Base-by-base conservation (phyloP, 2,888 invertebrate species). In the Argyresthia goedartella region DNA sequence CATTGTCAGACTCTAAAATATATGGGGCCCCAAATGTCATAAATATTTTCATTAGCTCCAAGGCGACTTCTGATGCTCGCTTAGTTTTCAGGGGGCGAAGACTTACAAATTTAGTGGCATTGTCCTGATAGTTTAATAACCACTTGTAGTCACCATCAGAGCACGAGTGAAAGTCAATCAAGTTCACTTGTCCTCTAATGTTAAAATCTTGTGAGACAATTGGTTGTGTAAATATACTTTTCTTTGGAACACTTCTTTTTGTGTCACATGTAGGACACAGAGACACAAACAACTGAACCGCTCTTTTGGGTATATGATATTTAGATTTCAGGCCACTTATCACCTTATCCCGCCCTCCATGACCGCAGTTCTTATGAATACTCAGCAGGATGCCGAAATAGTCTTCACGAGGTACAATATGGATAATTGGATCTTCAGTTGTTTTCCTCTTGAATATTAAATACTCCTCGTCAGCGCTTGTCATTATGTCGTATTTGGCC, bases 381-480 rank as follows among this genome's bases (percentile, higher is more conserved):
- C 47, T n/a, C 11, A 6, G 11, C 47, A 47, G 34, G 6, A 34
- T 34, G 34, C n/a, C 13, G 33, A 47, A 47, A 47, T 47, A 47
- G 33, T 47, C 33, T 33, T 34, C 34, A 34, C 47, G 33, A 8
- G 47, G 14, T 14, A 47, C 34, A 47, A 47, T 47, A n/a, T 34
- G 47, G n/a, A 47, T 34, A 9, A 34, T 47, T 34, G 34, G 34
- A 4, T 45, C 45, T 16, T 45, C 45, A 6, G 45, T n/a, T 11
- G 47, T 1, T 47, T 47, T 47, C n/a, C 47, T 47, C 33, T 47
- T 47, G 34, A 47, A 47, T n/a, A 47, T 47, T 47, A 47, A 33
- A 33, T 47, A 33, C n/a, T 47, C 47, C n/a, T 33, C 47, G n/a
- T 16, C 45, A 16, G 34, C 47, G 15, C 8, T 45, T 16, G 45